Evolutionary conservation across 37 sponge, comb jelly and placozoan genomes (phyloP), one percentile per base, ranked within the genome.

Genomic region (Oopsacas minuta): DNA sequence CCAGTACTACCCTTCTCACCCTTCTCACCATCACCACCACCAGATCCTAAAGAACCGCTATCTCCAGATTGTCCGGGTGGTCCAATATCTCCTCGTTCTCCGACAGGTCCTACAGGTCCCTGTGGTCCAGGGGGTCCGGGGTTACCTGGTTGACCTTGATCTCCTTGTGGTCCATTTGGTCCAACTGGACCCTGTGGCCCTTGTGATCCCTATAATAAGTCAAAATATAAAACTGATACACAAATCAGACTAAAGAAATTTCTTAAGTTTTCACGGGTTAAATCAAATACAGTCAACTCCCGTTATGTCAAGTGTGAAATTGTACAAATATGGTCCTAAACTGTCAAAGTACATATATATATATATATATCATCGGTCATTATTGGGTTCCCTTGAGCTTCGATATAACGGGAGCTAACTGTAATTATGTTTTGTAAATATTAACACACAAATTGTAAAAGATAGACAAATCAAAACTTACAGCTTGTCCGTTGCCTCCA

Each of bases 101-200:
- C 83, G 25, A 23, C 12, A 23, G 39, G 83, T 82, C 83, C 83
- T 7, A 23, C 36, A 23, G 38, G 83, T 17, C 83, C 83, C 36
- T 38, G 38, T 10, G 83, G 39, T 3, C 83, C 83, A 17, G 83
- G 83, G 39, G 83, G 83, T 5, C 83, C 83, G 22, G 83, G 36
- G 28, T 61, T 61, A 20, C 75, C 75, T 8, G 49, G 15, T 15
- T 8, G 49, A 15, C 49, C 49, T 15, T 42, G 49, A 42, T 42
- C 49, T 42, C 49, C 49, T 8, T 8, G 12, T 8, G 49, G 49
- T 8, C 49, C 49, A 17, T 42, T 8, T 42, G 49, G 49, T 15
- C 49, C 49, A 17, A 42, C 8, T 15, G 49, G 49, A 42, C 49
- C 49, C 15, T 42, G 49, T 42, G 49, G 49, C 15, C 49, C 49